phyloP scores from a whole-genome alignment of 2,888 invertebrate species.

The Heliconius erato region DNA sequence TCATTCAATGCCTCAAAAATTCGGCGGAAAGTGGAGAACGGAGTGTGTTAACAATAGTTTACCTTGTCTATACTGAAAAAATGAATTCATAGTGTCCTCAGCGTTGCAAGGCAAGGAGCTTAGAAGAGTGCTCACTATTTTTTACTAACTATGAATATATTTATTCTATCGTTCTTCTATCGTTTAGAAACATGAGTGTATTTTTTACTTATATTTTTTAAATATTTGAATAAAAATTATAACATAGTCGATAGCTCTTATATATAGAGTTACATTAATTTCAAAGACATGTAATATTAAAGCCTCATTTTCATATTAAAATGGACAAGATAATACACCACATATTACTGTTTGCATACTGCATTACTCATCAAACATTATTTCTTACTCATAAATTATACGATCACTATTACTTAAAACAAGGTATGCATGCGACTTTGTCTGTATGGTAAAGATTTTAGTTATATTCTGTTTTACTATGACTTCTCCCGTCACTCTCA shows the following conservation, averaged over 20 bases:
- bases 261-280: neutral
- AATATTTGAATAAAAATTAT: neutral
- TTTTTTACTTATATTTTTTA: neutral
- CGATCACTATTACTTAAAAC: neutral
- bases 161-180: neutral
- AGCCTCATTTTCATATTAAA: slow-evolving; percentile 9
- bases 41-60: no score
- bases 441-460: no score
- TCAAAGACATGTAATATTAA: slow-evolving; percentile 3
- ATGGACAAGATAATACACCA: slow-evolving; percentile 14
- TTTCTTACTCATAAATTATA: slow-evolving; percentile 7
- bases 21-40: no score
- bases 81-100: no score
- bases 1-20: no score
- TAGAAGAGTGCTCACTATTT: no score
- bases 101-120: no score
- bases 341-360: neutral
- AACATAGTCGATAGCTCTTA: neutral
- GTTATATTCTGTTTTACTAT: no score
- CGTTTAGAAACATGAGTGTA: neutral
- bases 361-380: neutral
- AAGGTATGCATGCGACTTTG: no score
- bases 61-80: no score
- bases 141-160: neutral
- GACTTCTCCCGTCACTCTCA: no score